Evolutionary conservation across 2,113 vertebrate genomes (phyloP), one percentile per base, ranked within the genome.

Genomic region (Rhinichthys klamathensis): DNA sequence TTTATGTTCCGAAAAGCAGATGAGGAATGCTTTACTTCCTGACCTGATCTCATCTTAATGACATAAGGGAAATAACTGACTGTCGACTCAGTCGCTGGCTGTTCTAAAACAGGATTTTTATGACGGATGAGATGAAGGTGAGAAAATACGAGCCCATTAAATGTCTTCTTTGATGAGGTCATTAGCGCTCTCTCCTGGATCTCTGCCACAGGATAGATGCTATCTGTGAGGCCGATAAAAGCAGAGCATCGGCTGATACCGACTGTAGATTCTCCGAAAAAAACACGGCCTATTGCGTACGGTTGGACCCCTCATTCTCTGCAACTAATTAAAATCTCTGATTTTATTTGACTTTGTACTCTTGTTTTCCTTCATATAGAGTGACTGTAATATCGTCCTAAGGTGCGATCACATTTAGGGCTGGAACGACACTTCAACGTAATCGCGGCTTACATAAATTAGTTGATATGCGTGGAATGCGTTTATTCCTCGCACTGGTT

Each of bases 91-190:
- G 67, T 70, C 67, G 67, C 9, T 70, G 35, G 23, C 69, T 25
- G 69, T 44, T 73, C 38, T 13, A 9, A 79, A 79, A 44, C 54
- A 9, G 77, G 77, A 44, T 80, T 80, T 63, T 63, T 80, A 80
- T 80, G 58, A 80, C 38, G 5, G 58, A 65, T 32, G 27, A 69
- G 61, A 30, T 69, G 79, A 81, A 69, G 60, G 61, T 81, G 79
- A 81, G 79, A 67, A 81, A 81, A 69, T 81, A 81, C 44, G 32
- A 69, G 79, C 44, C 77, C 56, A 63, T 80, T 80, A 80, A 61
- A 80, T 63, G 58, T 63, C n/a, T 63, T 80, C 38, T 81, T 27
- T 81, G 79, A 69, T 69, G 79, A 69, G 79, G 63, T 69, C 61
- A 51, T 81, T 80, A 80, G n/a, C 13, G 8, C 70, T 25, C 35